phyloP scores from a whole-genome alignment of 2,888 invertebrate genomes.

The Orthonevra nobilis region DNA sequence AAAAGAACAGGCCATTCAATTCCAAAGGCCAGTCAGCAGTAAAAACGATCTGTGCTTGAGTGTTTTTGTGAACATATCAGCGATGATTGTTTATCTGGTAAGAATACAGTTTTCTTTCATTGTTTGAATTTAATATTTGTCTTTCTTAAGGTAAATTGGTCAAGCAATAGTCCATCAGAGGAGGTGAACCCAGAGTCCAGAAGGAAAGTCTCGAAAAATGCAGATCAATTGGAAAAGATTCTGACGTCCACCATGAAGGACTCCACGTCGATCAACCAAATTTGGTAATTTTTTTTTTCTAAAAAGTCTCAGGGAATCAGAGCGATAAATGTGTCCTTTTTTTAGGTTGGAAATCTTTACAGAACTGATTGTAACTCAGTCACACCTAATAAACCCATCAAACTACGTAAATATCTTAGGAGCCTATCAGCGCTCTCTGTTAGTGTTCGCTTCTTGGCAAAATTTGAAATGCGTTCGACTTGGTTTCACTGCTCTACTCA shows the following conservation, averaged over 20 bases:
- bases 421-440: slow-evolving; percentile 70
- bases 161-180: slow-evolving; percentile 50
- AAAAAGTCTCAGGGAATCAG: no score
- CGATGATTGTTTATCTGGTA: slow-evolving; percentile 75
- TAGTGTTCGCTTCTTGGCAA: slow-evolving; percentile 72
- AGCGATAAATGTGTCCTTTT: no score
- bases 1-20: slow-evolving; percentile 71
- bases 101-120: not conserved
- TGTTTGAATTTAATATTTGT: not conserved
- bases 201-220: slow-evolving; percentile 72
- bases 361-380: slow-evolving; percentile 73
- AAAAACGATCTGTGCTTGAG: slow-evolving; percentile 72
- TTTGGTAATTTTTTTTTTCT: slow-evolving; percentile 76
- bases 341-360: slow-evolving; percentile 76
- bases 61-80: slow-evolving; percentile 75
- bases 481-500: slow-evolving; percentile 72
- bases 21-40: slow-evolving; percentile 70
- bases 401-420: slow-evolving; percentile 74
- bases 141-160: slow-evolving; percentile 73
- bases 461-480: slow-evolving; percentile 73
- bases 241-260: slow-evolving; percentile 70
- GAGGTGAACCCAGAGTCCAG: slow-evolving; percentile 50
- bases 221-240: slow-evolving; percentile 73
- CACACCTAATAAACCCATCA: slow-evolving; percentile 72
- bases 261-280: slow-evolving; percentile 73